Conservation (phyloP, 2,888 invertebrate species). For the Cephus sareptanus region DNA sequence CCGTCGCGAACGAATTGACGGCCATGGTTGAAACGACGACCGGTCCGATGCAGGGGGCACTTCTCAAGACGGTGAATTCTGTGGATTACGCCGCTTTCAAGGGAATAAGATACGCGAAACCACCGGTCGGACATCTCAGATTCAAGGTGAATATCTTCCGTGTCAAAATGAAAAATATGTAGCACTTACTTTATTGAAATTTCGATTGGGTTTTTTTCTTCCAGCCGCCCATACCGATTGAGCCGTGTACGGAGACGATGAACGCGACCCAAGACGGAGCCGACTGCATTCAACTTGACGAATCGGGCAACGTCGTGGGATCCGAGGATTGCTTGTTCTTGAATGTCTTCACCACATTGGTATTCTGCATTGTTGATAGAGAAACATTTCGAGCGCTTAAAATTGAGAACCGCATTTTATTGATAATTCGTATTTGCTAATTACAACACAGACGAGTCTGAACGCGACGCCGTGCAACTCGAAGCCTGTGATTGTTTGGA, state of each 20-base stretch:
- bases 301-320: conserved; percentile 10
- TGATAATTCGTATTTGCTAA: too few species aligned
- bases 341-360: conserved; percentile 32
- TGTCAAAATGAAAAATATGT: too few species aligned
- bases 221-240: too few species aligned
- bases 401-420: too few species aligned
- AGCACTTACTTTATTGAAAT: too few species aligned
- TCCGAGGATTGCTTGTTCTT: conserved; percentile 34
- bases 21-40: conserved; percentile 3
- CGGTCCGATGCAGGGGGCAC: conserved; percentile 16
- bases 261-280: not conserved
- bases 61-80: conserved; percentile 3
- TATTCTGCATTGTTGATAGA: conserved; percentile 1
- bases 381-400: too few species aligned
- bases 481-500: conserved; percentile 15
- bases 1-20: not conserved
- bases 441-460: conserved; percentile 12
- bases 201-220: too few species aligned
- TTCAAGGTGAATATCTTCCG: too few species aligned
- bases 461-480: conserved; percentile 2
- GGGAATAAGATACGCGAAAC: not conserved
- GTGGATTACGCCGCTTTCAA: conserved; percentile 7
- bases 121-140: too few species aligned
- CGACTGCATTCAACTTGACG: conserved; percentile 14
- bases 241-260: too few species aligned